These are phyloP conservation scores for Campoletis sonorensis DNA, from an alignment of 1,140 invertebrate species.

Conservation along the genomic window DNA sequence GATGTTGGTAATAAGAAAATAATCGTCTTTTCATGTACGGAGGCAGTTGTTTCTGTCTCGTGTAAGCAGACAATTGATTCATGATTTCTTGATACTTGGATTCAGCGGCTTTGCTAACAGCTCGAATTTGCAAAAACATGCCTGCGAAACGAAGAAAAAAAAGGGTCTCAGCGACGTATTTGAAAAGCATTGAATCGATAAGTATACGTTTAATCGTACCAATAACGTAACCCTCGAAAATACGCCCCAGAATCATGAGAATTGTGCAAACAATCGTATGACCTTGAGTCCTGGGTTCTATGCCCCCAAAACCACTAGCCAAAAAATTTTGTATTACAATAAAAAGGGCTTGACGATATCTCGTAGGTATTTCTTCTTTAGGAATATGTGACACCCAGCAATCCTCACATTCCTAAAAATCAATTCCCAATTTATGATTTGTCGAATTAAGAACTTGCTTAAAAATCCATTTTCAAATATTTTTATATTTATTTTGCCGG, in stretches of 20 bases:
- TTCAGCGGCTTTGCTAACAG: constrained; percentile 60
- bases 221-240: constrained; percentile 68
- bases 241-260: constrained; percentile 67
- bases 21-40: constrained; percentile 67
- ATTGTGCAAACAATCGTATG: constrained; percentile 63
- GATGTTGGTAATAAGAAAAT: constrained; percentile 66
- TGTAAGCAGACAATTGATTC: constrained; percentile 69
- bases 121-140: constrained; percentile 66
- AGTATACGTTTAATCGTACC: constrained; percentile 55
- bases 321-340: constrained; percentile 70
- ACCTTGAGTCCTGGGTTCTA: constrained; percentile 53
- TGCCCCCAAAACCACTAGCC: constrained; percentile 64
- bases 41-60: constrained; percentile 69
- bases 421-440: neutral
- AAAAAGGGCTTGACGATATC: constrained; percentile 64
- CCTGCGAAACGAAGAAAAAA: constrained; percentile 57
- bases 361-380: constrained; percentile 44
- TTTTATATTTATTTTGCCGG: too few relatives aligned
- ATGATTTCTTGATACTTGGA: constrained; percentile 69
- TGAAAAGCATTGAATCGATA: neutral
- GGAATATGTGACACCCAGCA: constrained; percentile 62
- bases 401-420: constrained; percentile 61
- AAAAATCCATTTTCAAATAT: neutral
- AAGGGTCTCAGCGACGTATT: too few relatives aligned
- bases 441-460: too few relatives aligned